Conservation (phyloP, 2,888 invertebrate species). For the Oeneis ivallda region DNA sequence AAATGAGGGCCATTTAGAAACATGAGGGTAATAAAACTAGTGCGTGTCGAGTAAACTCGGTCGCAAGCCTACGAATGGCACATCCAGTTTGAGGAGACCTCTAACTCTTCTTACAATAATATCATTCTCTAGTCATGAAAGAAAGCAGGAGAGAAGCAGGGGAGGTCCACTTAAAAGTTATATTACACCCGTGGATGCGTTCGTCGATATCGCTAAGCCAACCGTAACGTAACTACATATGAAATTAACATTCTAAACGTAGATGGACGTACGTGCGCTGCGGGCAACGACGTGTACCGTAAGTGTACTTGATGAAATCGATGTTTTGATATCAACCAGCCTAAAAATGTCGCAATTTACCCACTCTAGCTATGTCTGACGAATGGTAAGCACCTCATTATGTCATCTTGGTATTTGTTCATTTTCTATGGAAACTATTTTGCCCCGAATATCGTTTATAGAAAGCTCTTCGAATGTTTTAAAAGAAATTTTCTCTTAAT, state of each 20-base stretch:
- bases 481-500: neutral
- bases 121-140: constrained; percentile 37
- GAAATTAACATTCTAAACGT: constrained; percentile 73
- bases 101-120: constrained; percentile 48
- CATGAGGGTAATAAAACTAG: constrained; percentile 82
- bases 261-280: constrained; percentile 70
- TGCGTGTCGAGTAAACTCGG: constrained; percentile 77
- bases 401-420: constrained; percentile 33
- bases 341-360: constrained; percentile 47
- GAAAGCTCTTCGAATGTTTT: constrained; percentile 16
- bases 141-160: constrained; percentile 46
- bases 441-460: constrained; percentile 23
- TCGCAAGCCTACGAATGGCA: constrained; percentile 62
- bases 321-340: constrained; percentile 48
- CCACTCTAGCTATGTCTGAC: constrained; percentile 37
- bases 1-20: constrained; percentile 81
- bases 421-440: constrained; percentile 29
- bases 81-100: constrained; percentile 58
- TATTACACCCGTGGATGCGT: constrained; percentile 53
- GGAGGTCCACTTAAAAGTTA: constrained; percentile 53
- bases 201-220: constrained; percentile 61
- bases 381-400: constrained; percentile 43
- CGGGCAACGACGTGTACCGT: constrained; percentile 54
- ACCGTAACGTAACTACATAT: constrained; percentile 53
- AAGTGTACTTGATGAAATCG: constrained; percentile 44